Conservation (phyloP, 2,888 invertebrate species). For the Nomada fabriciana region DNA sequence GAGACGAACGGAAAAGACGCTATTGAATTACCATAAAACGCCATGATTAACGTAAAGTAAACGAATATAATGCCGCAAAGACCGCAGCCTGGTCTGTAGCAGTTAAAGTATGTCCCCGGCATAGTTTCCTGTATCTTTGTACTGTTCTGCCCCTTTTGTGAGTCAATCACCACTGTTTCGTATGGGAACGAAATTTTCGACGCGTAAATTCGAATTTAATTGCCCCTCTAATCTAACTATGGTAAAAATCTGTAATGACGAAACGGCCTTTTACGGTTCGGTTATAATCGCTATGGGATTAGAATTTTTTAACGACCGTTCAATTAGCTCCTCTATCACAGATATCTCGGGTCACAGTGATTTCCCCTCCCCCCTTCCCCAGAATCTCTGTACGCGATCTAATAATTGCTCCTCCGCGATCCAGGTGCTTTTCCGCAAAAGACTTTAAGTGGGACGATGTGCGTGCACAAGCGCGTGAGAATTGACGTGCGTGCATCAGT, state of each 20-base stretch:
- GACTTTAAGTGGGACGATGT: constrained; percentile 58
- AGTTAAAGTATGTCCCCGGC: constrained; percentile 78
- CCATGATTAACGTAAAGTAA: constrained; percentile 84
- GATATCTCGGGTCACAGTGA: background rate
- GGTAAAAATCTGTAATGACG: background rate
- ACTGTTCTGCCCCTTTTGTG: background rate
- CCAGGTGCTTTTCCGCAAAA: constrained; percentile 23
- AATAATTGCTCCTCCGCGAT: constrained; percentile 19
- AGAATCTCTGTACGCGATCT: background rate
- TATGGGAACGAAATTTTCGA: background rate
- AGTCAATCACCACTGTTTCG: background rate
- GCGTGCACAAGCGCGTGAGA: constrained; percentile 72
- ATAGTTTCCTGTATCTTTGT: constrained; percentile 70
- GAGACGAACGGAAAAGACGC: constrained; percentile 67
- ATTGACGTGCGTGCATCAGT: constrained; percentile 65
- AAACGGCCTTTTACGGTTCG: background rate
- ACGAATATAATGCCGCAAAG: constrained; percentile 82
- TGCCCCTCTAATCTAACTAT: background rate
- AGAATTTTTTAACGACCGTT: background rate
- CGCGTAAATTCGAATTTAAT: background rate
- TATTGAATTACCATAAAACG: constrained; percentile 84
- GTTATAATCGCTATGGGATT: background rate
- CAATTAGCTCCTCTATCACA: background rate
- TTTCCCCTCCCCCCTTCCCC: background rate
- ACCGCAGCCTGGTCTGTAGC: constrained; percentile 82